Base-by-base conservation (phyloP, 92 coral and sea anemone genomes). In the Bergia puertoricense region DNA sequence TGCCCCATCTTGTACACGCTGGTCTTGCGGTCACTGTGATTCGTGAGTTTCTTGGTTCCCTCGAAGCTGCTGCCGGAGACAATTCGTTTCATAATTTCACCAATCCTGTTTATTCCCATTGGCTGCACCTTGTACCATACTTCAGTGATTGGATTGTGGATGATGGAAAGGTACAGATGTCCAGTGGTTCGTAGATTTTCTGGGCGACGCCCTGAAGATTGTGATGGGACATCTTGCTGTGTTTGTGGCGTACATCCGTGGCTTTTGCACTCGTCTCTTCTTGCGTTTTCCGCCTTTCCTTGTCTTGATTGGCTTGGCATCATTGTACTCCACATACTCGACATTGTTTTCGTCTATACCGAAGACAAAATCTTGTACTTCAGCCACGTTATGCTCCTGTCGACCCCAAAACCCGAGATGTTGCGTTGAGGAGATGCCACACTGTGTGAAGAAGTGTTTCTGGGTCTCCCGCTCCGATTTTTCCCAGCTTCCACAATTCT, bases 401-500 rank as follows among this genome's bases (percentile, higher is more conserved):
- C 30, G 30, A 48, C 65, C 73, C 73, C 73, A 5, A 23, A 72
- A 59, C 50, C 88, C 88, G 80, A 85, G 30, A 85, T 85, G 88
- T 48, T 85, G 88, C 56, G 88, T 30, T 85, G 51, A 69, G 65
- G 36, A 66, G 54, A 68, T 46, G 77, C 89, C 89, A 86, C 45
- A 85, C 79, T 9, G 88, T 85, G 48, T 88, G 90, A 54, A 80
- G 66, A 39, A 79, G 81, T 43, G 85, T 72, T 88, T 80, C 76
- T 8, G 90, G 90, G 50, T 76, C 85, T 39, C 68, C 40, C 13
- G 59, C 51, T 54, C 90, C 90, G 36, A 79, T 88, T 59, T 88
- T 88, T 80, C 88, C 80, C 14, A 41, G 68, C 84, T 81, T 36
- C 88, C 91, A 88, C 73, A 88, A 77, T 44, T 88, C 74, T 56